A percentile compares a stretch with the other conserved stretches of the same genome.
Conservation (phyloP, 2,888 invertebrate genomes). For the Lasiommata megera region DNA sequence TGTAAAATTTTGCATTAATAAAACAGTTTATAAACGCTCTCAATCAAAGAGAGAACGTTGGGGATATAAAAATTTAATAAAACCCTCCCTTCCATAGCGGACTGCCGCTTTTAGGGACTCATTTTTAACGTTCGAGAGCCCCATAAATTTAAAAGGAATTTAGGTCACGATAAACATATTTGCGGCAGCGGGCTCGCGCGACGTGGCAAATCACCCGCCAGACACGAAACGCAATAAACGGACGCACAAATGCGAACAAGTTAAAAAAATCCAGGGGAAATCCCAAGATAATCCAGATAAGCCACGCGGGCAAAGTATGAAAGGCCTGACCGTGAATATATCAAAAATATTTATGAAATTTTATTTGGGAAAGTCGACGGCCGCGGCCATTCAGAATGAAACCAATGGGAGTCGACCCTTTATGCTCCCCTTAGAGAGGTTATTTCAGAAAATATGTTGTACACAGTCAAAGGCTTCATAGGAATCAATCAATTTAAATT, state of each 20-base stretch:
- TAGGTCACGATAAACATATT: slow-evolving; percentile 64
- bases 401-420: slow-evolving; percentile 14
- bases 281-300: slow-evolving; percentile 76
- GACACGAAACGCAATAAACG: slow-evolving; percentile 61
- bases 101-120: slow-evolving; percentile 42
- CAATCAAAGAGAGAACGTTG: slow-evolving; percentile 50
- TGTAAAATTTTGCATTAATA: slow-evolving; percentile 12
- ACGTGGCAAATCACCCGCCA: slow-evolving; percentile 53
- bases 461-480: slow-evolving; percentile 21
- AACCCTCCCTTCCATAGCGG: slow-evolving; percentile 47
- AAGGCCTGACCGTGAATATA: slow-evolving; percentile 77
- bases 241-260: slow-evolving; percentile 66
- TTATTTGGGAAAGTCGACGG: slow-evolving; percentile 54
- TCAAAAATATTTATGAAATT: slow-evolving; percentile 74
- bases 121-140: slow-evolving; percentile 38
- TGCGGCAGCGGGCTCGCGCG: slow-evolving; percentile 42
- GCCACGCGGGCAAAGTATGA: slow-evolving; percentile 73
- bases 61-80: slow-evolving; percentile 67
- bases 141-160: slow-evolving; percentile 57
- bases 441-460: slow-evolving; percentile 19
- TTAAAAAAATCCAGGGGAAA: slow-evolving; percentile 65
- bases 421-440: slow-evolving; percentile 20
- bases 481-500: slow-evolving; percentile 11
- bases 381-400: slow-evolving; percentile 3
- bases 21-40: slow-evolving; percentile 47